Percentiles rank a stretch among this genome's conserved stretches.
Conservation (phyloP, 2,113 vertebrate species). For the Bubo scandiacus region DNA sequence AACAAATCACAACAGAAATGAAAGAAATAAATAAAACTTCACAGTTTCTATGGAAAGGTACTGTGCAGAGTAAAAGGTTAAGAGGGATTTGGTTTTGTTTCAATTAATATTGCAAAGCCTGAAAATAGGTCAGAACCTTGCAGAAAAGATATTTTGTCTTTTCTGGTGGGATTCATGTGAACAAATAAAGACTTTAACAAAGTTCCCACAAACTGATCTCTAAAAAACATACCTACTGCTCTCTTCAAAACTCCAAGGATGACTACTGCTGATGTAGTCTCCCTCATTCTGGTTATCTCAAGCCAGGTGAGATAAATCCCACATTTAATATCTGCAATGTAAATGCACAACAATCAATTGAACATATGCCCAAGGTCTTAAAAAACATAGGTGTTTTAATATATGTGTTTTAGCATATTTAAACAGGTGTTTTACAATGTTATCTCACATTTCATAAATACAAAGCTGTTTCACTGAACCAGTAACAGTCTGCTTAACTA, state of each 20-base stretch:
- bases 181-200: neutral
- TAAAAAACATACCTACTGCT: neutral
- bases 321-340: neutral
- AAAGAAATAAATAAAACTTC: neutral
- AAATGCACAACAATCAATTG: neutral
- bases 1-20: neutral
- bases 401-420: neutral
- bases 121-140: neutral
- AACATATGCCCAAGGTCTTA: neutral
- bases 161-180: neutral
- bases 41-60: neutral
- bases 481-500: neutral
- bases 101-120: neutral
- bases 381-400: neutral
- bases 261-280: neutral
- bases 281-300: neutral
- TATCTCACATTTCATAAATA: neutral
- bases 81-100: neutral
- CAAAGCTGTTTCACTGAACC: neutral
- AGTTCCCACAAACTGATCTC: neutral
- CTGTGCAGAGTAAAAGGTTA: neutral
- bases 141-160: neutral
- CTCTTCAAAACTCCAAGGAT: neutral
- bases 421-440: neutral
- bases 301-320: neutral